Base-by-base conservation (phyloP, 2,888 invertebrate species). In the Thyatira batis region DNA sequence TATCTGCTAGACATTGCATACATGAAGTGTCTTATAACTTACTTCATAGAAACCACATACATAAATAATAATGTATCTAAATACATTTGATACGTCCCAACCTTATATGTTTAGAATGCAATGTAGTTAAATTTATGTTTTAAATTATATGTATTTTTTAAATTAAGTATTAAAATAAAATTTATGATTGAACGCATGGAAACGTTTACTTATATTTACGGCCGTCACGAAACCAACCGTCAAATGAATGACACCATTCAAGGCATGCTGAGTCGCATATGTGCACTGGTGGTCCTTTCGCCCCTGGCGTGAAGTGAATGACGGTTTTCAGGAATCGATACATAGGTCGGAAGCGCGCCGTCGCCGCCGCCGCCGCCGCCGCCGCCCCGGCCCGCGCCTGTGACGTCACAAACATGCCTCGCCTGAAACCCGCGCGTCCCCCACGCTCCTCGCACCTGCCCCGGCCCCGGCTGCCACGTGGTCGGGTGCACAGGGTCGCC, bases 331-430 rank as follows among this genome's bases (percentile, higher is more conserved):
- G 44, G 21, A 45, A 20, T 51, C 44, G 11, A 51, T 45, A 20
- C 11, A 13, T 28, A 21, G 51, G 20, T 21, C 17, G 3, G 27
- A 70, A 76, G 75, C 73, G n/a, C 55, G 62, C n/a, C 71, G 71
- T 68, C 78, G 78, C 79, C 76, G 78, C 73, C 79, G 58, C 64
- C 62, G 60, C 73, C 55, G 62, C 71, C 71, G 71, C 69, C 78
- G 78, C 79, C 76, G 78, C 73, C 79, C 58, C 64, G 63, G 60
- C 55, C 53, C 60, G 57, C 60, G 62, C 76, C 78, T 66, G 80
- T 84, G 83, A 84, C 85, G 79, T 80, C 78, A 84, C 76, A 55
- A 51, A 56, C 60, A 53, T 58, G 53, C 58, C 68, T 66, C 55
- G 23, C 39, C 17, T 39, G 39, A 39, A 5, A 8, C 39, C 53